A percentile compares a stretch with the other conserved stretches of the same genome.
phyloP scores from a whole-genome alignment of 2,888 invertebrate genomes.

The Epiperipatus broadwayi region DNA sequence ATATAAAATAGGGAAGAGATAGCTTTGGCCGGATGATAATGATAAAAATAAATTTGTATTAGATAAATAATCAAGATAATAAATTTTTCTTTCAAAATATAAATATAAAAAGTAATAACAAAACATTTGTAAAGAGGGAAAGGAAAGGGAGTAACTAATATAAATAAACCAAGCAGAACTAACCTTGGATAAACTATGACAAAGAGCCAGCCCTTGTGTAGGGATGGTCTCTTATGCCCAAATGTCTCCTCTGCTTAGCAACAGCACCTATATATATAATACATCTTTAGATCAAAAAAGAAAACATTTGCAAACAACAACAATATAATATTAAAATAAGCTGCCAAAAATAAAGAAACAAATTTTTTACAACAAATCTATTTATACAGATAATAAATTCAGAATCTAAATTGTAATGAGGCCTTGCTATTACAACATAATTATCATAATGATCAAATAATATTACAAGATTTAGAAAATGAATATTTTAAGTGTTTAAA shows the following conservation, averaged over 20 bases:
- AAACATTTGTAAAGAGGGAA: too few species aligned
- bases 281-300: constrained; percentile 4
- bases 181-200: constrained; percentile 30
- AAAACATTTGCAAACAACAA: constrained; percentile 16
- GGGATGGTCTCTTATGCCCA: constrained; percentile 87
- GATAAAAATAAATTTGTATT: too few species aligned
- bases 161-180: constrained; percentile 11
- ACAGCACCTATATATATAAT: constrained; percentile 58
- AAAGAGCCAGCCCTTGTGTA: constrained; percentile 85
- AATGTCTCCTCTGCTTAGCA: constrained; percentile 58
- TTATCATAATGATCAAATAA: too few species aligned
- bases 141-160: too few species aligned
- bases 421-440: background rate
- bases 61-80: too few species aligned
- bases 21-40: too few species aligned
- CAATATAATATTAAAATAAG: constrained; percentile 10
- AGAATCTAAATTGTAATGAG: background rate
- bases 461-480: too few species aligned
- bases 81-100: too few species aligned
- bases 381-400: background rate
- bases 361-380: constrained; percentile 8
- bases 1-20: too few species aligned
- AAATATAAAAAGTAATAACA: too few species aligned
- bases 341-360: constrained; percentile 9
- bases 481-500: too few species aligned